Conservation (phyloP, 2,113 vertebrate species). For the Amblyopsis rosae region DNA sequence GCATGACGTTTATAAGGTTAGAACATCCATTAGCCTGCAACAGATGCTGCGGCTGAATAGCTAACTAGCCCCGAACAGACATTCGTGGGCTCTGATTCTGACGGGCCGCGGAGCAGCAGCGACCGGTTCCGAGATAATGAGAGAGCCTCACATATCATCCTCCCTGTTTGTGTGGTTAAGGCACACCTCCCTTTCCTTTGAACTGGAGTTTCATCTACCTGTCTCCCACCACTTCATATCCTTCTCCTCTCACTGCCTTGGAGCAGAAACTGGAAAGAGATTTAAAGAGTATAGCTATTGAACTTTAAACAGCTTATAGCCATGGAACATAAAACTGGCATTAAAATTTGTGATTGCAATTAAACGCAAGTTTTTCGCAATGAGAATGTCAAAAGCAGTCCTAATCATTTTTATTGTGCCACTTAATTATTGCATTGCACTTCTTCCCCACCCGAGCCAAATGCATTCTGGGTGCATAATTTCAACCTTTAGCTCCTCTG, state of each 20-base stretch:
- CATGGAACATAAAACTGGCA: conserved; percentile 83
- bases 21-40: conserved; percentile 84
- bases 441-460: conserved; percentile 68
- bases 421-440: conserved; percentile 80
- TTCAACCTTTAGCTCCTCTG: conserved; percentile 73
- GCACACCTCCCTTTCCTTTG: conserved; percentile 17
- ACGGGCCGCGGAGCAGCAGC: conserved; percentile 55
- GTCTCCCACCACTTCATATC: conserved; percentile 26
- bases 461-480: conserved; percentile 75
- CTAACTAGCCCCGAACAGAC: conserved; percentile 74
- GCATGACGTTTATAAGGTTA: conserved; percentile 84
- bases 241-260: conserved; percentile 52
- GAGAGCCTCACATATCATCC: conserved; percentile 38
- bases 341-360: conserved; percentile 86
- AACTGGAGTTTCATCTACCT: conserved; percentile 44
- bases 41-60: conserved; percentile 80
- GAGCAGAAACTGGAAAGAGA: conserved; percentile 74
- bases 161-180: conserved; percentile 14
- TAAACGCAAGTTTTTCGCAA: conserved; percentile 79
- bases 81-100: conserved; percentile 63
- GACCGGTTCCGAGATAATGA: conserved; percentile 53
- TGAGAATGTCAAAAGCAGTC: conserved; percentile 84
- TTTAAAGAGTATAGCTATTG: conserved; percentile 81
- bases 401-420: conserved; percentile 83
- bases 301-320: conserved; percentile 83